phyloP scores from a whole-genome alignment of 2,797 vertebrate genomes.

The Phoxinus dragarum region DNA sequence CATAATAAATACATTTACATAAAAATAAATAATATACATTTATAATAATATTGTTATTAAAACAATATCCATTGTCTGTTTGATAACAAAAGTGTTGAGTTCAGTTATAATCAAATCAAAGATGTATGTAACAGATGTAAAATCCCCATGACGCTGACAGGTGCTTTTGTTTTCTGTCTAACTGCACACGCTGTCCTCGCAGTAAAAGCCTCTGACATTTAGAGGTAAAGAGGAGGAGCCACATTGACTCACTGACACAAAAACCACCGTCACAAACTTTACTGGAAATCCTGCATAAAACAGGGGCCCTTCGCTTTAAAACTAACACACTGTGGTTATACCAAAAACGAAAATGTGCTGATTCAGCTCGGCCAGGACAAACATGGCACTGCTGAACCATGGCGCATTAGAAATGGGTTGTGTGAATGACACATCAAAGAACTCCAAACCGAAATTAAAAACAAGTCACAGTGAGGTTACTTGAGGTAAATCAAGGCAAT shows the following conservation, averaged over 20 bases:
- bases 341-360: neutral
- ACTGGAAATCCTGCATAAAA: slow-evolving; percentile 43
- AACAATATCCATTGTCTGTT: neutral
- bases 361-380: neutral
- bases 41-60: neutral
- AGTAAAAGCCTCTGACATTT: slow-evolving; percentile 18
- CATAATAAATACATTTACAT: neutral
- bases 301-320: neutral
- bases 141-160: slow-evolving; percentile 13
- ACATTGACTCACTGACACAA: slow-evolving; percentile 46
- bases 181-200: neutral
- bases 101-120: neutral
- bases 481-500: neutral
- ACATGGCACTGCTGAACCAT: neutral
- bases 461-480: neutral
- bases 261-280: slow-evolving; percentile 39
- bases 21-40: no score
- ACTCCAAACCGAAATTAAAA: neutral
- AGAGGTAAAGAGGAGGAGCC: slow-evolving; percentile 19
- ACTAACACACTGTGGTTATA: neutral
- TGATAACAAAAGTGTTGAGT: neutral
- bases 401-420: neutral
- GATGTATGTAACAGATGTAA: neutral
- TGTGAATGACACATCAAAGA: neutral
- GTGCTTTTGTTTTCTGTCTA: slow-evolving; percentile 23